Conservation (phyloP, 2,797 vertebrate genomes). For the Brachyalestes nurse region DNA sequence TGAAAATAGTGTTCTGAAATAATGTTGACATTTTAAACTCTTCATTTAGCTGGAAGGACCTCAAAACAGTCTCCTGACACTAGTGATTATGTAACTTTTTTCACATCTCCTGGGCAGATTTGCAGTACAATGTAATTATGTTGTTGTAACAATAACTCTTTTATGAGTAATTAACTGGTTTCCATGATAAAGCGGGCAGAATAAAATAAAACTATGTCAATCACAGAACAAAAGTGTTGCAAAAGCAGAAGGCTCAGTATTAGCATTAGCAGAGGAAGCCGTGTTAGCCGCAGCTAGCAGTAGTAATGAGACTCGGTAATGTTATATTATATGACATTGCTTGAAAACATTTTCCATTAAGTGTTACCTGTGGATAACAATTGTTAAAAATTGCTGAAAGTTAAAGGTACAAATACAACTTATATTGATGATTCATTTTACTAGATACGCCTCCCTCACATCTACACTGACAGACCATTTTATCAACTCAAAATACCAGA, state of each 20-base stretch:
- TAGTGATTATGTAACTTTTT: conserved; percentile 8
- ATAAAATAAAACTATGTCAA: neutral
- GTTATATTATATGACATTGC: neutral
- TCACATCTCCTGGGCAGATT: neutral
- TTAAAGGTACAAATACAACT: too few species aligned
- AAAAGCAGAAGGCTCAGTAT: neutral
- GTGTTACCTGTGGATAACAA: too few species aligned
- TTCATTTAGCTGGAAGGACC: conserved; percentile 7
- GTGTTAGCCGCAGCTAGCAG: neutral
- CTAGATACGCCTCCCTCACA: too few species aligned
- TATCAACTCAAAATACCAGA: too few species aligned
- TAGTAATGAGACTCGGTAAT: neutral
- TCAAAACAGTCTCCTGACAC: neutral
- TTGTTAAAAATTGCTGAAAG: too few species aligned
- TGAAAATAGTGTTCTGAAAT: conserved; percentile 23
- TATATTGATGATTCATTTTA: too few species aligned
- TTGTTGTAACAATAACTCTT: conserved; percentile 10
- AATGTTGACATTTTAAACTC: conserved; percentile 30
- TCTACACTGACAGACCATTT: too few species aligned
- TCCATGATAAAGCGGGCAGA: conserved; percentile 1
- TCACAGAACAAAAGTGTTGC: neutral
- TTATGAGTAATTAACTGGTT: conserved; percentile 25
- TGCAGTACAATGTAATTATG: conserved; percentile 21
- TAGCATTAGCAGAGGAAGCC: neutral
- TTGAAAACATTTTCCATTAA: too few species aligned